Conservation (phyloP, 2,113 vertebrate species). For the Cochlearius cochlearius region DNA sequence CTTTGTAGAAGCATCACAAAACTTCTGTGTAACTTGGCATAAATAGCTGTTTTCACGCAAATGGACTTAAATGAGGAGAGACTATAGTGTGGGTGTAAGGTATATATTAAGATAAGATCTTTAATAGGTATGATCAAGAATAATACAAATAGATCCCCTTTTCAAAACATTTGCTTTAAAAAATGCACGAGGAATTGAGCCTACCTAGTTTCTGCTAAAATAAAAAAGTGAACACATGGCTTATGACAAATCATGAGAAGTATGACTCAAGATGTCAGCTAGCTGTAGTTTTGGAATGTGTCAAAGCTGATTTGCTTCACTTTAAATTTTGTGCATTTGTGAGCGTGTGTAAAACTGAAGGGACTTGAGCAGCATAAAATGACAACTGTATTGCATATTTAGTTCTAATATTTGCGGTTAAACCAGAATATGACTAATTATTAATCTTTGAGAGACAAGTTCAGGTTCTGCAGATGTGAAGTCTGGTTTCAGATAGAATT, state of each 20-base stretch:
- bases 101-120: not conserved
- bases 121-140: not conserved
- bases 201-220: slow-evolving; percentile 4
- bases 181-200: not conserved
- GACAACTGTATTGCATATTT: not conserved
- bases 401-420: not conserved
- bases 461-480: not conserved
- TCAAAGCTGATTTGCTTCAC: not conserved
- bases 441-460: not conserved
- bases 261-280: slow-evolving; percentile 36
- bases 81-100: not conserved
- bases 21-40: not conserved
- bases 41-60: not conserved
- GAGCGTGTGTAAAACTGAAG: not conserved
- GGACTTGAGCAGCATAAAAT: not conserved
- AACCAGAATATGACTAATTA: not conserved
- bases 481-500: not conserved
- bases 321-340: not conserved
- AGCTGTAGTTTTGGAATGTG: not conserved
- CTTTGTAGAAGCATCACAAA: not conserved
- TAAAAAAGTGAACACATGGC: slow-evolving; percentile 14
- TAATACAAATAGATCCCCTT: not conserved
- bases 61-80: not conserved
- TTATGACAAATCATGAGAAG: slow-evolving; percentile 12
- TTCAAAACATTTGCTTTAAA: not conserved